Conservation (phyloP, 1,140 invertebrate species). For the Sarcophaga peregrina region DNA sequence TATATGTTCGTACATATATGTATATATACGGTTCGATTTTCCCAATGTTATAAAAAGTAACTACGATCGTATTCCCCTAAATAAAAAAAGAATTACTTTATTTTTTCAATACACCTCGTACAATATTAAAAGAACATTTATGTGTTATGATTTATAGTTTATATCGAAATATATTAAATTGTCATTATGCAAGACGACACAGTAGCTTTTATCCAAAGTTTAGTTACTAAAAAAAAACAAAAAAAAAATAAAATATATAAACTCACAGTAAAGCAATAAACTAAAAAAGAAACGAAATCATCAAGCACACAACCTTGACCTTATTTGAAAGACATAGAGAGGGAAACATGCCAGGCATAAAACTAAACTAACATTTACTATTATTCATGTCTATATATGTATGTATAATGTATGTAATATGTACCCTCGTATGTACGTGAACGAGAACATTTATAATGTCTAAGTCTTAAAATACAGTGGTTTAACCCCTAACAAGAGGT, state of each 20-base stretch:
- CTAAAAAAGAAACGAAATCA: neutral
- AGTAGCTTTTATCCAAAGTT: slow-evolving; percentile 1
- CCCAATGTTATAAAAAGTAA: too few relatives aligned
- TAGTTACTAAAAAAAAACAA: neutral
- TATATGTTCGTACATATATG: too few relatives aligned
- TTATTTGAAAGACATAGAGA: neutral
- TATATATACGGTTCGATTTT: too few relatives aligned
- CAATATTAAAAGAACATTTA: neutral
- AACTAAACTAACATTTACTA: neutral
- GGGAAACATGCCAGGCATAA: slow-evolving; percentile 12
- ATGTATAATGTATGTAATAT: neutral
- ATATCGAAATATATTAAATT: neutral
- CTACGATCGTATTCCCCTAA: too few relatives aligned
- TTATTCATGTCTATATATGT: neutral
- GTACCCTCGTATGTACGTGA: neutral
- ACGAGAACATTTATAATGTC: neutral
- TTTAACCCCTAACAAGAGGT: neutral
- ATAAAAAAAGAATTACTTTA: too few relatives aligned
- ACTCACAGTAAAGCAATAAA: neutral
- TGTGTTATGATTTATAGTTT: neutral
- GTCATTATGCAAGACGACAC: neutral
- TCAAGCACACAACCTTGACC: slow-evolving; percentile 33
- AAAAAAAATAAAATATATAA: neutral
- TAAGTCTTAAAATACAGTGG: neutral
- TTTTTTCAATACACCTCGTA: neutral